phyloP scores from a whole-genome alignment of 1,140 invertebrate species.

The Pinna nobilis region DNA sequence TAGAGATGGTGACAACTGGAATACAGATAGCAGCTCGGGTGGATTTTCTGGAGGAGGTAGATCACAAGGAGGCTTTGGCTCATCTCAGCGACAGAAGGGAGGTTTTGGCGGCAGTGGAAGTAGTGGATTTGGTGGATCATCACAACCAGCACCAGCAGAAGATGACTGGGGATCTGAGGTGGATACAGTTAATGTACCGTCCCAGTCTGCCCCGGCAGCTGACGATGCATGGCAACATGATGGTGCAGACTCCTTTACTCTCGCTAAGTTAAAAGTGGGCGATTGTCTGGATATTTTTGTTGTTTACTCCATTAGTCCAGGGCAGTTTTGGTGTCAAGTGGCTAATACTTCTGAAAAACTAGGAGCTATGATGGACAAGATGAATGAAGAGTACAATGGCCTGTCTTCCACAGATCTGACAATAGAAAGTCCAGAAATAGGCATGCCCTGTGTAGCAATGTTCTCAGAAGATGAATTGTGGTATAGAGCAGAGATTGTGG shows the following conservation, averaged over 20 bases:
- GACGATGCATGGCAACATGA: slow-evolving; percentile 27
- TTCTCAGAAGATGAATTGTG: slow-evolving; percentile 84
- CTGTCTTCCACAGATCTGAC: slow-evolving; percentile 27
- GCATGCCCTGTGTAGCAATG: slow-evolving; percentile 77
- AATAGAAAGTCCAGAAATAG: slow-evolving; percentile 40
- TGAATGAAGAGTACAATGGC: slow-evolving; percentile 52
- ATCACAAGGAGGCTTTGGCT: not conserved
- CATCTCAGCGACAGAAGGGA: too few relatives aligned
- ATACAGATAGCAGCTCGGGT: too few relatives aligned
- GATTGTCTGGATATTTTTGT: slow-evolving; percentile 51
- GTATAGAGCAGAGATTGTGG: slow-evolving; percentile 86
- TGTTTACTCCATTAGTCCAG: slow-evolving; percentile 50
- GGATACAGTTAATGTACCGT: not conserved
- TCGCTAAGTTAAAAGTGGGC: slow-evolving; percentile 40
- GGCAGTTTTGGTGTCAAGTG: slow-evolving; percentile 76
- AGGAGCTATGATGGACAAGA: slow-evolving; percentile 72
- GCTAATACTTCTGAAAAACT: slow-evolving; percentile 61
- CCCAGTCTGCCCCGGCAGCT: not conserved
- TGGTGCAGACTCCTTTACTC: slow-evolving; percentile 14
- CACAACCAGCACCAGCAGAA: slow-evolving; percentile 5
- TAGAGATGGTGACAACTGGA: too few relatives aligned
- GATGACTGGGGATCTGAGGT: slow-evolving; percentile 41
- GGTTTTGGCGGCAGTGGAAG: slow-evolving; percentile 3
- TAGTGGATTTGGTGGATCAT: slow-evolving; percentile 4
- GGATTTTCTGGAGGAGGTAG: too few relatives aligned